phyloP scores from a whole-genome alignment of 2,113 vertebrate species.

The Loxodonta africana region DNA sequence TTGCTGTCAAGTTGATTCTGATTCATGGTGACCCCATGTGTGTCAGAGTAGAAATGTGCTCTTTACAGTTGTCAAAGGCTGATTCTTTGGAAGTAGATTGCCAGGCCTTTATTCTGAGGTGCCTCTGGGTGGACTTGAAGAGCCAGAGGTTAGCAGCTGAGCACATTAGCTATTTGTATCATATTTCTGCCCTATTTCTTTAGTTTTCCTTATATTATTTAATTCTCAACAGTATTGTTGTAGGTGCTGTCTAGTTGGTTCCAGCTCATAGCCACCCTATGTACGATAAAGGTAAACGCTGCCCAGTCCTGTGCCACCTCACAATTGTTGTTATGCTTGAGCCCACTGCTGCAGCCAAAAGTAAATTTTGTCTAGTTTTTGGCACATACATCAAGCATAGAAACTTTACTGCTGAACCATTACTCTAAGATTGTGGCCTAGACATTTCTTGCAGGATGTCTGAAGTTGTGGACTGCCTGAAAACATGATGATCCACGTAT shows the following conservation, averaged over 20 bases:
- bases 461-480: not conserved
- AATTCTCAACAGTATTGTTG: not conserved
- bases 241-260: not conserved
- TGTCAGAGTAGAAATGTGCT: not conserved
- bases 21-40: not conserved
- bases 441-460: not conserved
- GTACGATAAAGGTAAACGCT: not conserved
- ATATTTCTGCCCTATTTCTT: not conserved
- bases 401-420: not conserved
- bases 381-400: not conserved
- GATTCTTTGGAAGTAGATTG: not conserved
- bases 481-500: no score
- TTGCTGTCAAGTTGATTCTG: not conserved
- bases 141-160: not conserved
- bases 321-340: not conserved
- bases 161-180: not conserved
- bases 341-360: not conserved
- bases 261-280: not conserved
- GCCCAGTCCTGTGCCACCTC: not conserved
- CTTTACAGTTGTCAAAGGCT: not conserved
- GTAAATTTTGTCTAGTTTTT: no score
- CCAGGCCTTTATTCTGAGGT: not conserved
- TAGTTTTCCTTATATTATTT: not conserved
- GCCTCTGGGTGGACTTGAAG: not conserved
- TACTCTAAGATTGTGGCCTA: not conserved